A percentile compares a stretch with the other conserved stretches of the same genome.
These are phyloP conservation scores for Cordylochernes scorpioides DNA, from an alignment of 2,888 invertebrate species.

Conservation along the genomic window DNA sequence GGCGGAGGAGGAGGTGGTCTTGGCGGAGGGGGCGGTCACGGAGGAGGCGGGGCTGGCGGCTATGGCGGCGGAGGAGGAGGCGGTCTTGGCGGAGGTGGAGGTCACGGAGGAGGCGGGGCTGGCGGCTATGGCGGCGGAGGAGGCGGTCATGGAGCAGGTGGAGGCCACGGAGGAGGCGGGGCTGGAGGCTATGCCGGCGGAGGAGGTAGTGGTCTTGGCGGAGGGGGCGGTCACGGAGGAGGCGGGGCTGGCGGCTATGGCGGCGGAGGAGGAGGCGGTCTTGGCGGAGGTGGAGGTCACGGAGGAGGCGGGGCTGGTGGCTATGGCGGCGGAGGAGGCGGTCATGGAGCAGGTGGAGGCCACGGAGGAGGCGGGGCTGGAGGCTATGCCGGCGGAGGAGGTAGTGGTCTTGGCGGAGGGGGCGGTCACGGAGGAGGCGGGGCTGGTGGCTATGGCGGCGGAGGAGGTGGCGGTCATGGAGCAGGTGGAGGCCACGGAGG, in stretches of 20 bases:
- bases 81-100: not conserved
- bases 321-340: too few species aligned
- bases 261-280: not conserved
- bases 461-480: too few species aligned
- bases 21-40: not conserved
- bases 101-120: not conserved
- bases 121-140: not conserved
- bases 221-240: not conserved
- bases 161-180: not conserved
- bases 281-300: not conserved
- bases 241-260: not conserved
- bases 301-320: not conserved
- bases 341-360: too few species aligned
- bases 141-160: not conserved
- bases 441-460: too few species aligned
- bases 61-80: not conserved
- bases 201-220: not conserved
- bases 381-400: too few species aligned
- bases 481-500: not conserved
- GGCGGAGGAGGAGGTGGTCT: not conserved
- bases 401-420: too few species aligned
- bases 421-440: too few species aligned
- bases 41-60: not conserved
- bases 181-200: not conserved
- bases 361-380: too few species aligned